These are phyloP conservation scores for Notospermus geniculatus DNA, from an alignment of 1,140 invertebrate genomes.

Conservation along the genomic window DNA sequence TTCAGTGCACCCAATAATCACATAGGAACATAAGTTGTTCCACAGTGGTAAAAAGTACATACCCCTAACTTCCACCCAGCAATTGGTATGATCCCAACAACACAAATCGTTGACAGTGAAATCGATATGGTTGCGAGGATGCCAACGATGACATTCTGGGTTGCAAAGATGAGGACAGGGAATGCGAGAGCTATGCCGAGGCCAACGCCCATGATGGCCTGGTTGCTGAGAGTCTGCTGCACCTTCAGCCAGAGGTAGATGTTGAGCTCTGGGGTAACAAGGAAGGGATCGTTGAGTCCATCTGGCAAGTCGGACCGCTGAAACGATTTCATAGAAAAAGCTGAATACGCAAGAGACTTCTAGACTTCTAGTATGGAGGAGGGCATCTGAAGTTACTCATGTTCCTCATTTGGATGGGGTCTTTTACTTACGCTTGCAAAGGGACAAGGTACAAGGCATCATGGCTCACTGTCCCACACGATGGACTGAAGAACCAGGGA, in stretches of 20 bases:
- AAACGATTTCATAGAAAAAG: no score
- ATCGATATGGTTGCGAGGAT: slow-evolving; percentile 38
- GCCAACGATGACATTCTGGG: slow-evolving; percentile 39
- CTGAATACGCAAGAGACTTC: no score
- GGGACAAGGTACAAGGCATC: no score
- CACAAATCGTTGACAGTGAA: slow-evolving; percentile 5
- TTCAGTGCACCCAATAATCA: no score
- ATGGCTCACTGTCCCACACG: no score
- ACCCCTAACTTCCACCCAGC: slow-evolving; percentile 12
- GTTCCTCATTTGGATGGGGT: no score
- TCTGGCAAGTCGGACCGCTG: background rate
- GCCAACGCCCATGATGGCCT: slow-evolving; percentile 14
- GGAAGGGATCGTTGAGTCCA: background rate
- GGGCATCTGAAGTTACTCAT: no score
- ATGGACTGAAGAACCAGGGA: no score
- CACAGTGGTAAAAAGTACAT: background rate
- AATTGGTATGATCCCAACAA: slow-evolving; percentile 11
- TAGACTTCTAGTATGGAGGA: no score
- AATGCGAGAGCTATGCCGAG: slow-evolving; percentile 26
- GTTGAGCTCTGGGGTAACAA: background rate
- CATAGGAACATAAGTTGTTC: no score
- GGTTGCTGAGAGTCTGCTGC: slow-evolving; percentile 3
- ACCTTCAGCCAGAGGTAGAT: background rate
- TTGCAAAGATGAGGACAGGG: slow-evolving; percentile 36
- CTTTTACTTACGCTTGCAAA: no score